phyloP scores from a whole-genome alignment of 2,113 vertebrate genomes.

The Dromaius novaehollandiae region DNA sequence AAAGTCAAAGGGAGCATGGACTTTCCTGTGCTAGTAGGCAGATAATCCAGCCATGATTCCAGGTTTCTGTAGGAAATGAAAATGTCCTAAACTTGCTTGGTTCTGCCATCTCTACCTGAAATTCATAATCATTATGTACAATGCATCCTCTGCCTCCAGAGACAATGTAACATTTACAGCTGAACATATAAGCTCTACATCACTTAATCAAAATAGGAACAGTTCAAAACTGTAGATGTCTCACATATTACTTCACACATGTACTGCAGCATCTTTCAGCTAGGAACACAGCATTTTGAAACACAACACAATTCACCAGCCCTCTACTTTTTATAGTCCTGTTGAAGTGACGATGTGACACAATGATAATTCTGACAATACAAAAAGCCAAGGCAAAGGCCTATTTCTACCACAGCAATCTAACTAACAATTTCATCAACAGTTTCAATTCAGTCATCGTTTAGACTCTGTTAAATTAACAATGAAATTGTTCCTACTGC shows the following conservation, averaged over 20 bases:
- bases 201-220: neutral
- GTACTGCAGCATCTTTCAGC: neutral
- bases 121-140: neutral
- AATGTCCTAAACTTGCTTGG: neutral
- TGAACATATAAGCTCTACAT: neutral
- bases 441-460: neutral
- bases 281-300: neutral
- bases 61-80: neutral
- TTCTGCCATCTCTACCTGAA: neutral
- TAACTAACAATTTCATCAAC: neutral
- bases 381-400: neutral
- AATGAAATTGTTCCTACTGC: neutral
- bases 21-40: neutral
- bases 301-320: neutral
- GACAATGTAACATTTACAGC: neutral
- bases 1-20: neutral
- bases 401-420: neutral
- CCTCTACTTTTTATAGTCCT: neutral
- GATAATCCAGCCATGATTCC: neutral
- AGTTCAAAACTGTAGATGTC: neutral
- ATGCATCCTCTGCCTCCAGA: slow-evolving; percentile 1
- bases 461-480: neutral
- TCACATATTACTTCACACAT: neutral
- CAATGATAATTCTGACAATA: neutral
- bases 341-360: rapidly evolving